Evolutionary conservation across 2,113 vertebrate genomes (phyloP).

Genomic region (Psittacara wagleri): DNA sequence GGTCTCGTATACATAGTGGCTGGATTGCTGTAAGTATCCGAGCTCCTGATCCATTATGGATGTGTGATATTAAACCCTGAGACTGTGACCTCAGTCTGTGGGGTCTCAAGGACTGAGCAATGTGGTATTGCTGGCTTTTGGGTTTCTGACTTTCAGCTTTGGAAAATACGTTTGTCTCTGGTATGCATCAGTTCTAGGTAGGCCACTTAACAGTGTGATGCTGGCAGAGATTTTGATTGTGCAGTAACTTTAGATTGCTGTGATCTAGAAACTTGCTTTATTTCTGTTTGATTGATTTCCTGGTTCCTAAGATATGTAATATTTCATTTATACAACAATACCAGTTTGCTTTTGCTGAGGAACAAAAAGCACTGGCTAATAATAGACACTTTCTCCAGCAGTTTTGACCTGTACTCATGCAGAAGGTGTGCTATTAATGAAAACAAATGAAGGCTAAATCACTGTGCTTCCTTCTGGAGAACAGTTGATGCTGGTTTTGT

Average conservation of each 20-base stretch:
- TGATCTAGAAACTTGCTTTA: not conserved
- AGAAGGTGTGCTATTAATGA: not conserved
- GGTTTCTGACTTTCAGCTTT: not conserved
- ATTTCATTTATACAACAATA: not conserved
- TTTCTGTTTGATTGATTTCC: not conserved
- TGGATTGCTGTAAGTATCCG: not conserved
- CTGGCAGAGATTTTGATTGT: not conserved
- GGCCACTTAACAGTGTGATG: not conserved
- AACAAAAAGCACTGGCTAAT: not conserved
- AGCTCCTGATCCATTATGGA: rapidly evolving
- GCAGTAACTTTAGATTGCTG: not conserved
- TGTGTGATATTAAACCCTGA: not conserved
- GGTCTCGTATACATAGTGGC: rapidly evolving
- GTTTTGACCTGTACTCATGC: not conserved
- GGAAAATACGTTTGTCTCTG: not conserved
- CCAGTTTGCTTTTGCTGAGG: not conserved
- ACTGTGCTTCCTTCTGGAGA: not conserved
- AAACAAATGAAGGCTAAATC: not conserved
- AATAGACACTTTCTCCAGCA: not conserved
- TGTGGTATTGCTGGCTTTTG: not conserved
- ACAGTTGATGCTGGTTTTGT: not conserved
- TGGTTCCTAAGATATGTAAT: not conserved
- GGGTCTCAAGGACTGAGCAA: not conserved
- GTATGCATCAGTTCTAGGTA: not conserved
- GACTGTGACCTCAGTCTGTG: not conserved